Percentiles rank a stretch among this genome's conserved stretches.
Conservation (phyloP, 2,888 invertebrate genomes). For the Mamestra brassicae region DNA sequence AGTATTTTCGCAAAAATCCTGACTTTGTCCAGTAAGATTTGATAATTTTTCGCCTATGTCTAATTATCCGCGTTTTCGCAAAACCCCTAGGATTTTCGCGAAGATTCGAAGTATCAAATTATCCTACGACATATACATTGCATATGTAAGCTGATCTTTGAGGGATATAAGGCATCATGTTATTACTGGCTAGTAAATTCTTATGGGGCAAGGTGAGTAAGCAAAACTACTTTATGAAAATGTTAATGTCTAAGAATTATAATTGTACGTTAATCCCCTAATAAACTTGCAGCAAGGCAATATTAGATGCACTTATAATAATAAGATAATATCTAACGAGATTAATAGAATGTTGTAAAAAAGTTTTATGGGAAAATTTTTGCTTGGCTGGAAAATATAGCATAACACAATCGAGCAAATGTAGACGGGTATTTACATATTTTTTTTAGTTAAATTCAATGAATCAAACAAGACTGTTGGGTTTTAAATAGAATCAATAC, state of each 20-base stretch:
- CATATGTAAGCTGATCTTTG: constrained; percentile 28
- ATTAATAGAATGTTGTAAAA: neutral
- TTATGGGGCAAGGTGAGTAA: constrained; percentile 49
- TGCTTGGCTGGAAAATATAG: neutral
- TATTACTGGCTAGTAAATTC: constrained; percentile 29
- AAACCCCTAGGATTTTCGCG: too few species aligned
- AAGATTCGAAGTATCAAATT: too few species aligned
- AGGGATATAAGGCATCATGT: constrained; percentile 35
- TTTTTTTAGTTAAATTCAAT: neutral
- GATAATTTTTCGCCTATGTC: too few species aligned
- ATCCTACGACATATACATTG: too few species aligned
- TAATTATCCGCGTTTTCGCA: too few species aligned
- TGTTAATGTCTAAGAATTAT: constrained; percentile 10
- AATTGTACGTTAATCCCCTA: constrained; percentile 14
- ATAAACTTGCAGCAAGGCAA: neutral
- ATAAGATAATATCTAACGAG: neutral
- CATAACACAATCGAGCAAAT: neutral
- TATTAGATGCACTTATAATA: neutral
- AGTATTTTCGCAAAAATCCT: too few species aligned
- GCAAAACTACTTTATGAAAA: constrained; percentile 43
- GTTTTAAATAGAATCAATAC: neutral
- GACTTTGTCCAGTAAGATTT: too few species aligned
- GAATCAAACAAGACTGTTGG: neutral
- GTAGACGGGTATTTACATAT: neutral
- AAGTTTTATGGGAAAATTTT: too few species aligned